Base-by-base conservation (phyloP, 2,797 vertebrate species). In the Leuciscus waleckii region DNA sequence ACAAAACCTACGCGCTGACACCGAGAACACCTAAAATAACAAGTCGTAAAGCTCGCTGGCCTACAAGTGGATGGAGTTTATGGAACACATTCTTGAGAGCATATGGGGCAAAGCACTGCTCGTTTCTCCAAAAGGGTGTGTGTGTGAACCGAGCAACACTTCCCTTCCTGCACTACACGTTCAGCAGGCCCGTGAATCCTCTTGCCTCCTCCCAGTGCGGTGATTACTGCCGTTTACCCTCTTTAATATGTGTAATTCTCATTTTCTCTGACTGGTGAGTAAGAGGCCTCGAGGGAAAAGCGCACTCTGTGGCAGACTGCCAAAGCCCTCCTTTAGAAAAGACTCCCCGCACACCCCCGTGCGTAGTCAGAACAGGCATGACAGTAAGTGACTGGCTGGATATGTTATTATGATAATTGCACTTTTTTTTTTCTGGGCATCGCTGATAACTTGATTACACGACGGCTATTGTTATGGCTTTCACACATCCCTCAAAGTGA, bases 221-320 rank as follows among this genome's bases (percentile, higher is more conserved):
- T 94, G 94, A 96, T 96, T 96, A 95, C 94, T 92, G 93, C 93
- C 92, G 93, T 95, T 96, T 95, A 96, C 92, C 94, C 94, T 93
- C 94, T 95, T 95, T 95, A 95, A 95, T 95, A 95, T 94, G 93
- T 95, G 94, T 95, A 95, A 95, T 95, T 95, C 94, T 93, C 93
- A 93, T 95, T 96, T 95, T 95, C 93, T 94, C 92, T 94, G 95
- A 95, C 95, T 95, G 92, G 92, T 92, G 92, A 93, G 93, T 94
- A 92, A 94, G 94, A 92, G 92, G 92, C 94, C 94, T 94, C 93
- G 82, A 91, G 95, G 94, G 93, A 93, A 82, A 92, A 89, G 85
- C 74, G 78, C 88, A 88, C 89, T 92, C 91, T 90, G 92, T 95
- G 95, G 95, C 95, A 92, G 94, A 84, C 93, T 94, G 95, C 95